These are phyloP conservation scores for Acanthurus leucopareius DNA, from an alignment of 2,797 vertebrate species.

Conservation along the genomic window DNA sequence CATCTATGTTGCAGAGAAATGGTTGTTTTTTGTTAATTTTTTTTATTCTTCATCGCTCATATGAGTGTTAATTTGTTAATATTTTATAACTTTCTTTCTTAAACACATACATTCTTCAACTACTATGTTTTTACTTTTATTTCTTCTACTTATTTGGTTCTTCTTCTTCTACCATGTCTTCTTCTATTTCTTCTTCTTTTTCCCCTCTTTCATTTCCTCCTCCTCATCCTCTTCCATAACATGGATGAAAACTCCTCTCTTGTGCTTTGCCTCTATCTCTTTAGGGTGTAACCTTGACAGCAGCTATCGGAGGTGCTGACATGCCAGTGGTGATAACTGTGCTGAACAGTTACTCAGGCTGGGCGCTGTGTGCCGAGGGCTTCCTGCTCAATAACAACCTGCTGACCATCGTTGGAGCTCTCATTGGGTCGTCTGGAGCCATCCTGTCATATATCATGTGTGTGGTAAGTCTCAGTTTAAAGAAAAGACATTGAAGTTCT, in stretches of 20 bases:
- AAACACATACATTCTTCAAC: no score
- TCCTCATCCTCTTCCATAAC: no score
- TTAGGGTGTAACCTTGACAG: conserved; percentile 86
- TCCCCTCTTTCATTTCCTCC: no score
- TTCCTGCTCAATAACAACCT: conserved; percentile 87
- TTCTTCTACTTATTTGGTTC: no score
- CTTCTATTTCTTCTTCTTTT: no score
- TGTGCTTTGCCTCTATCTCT: conserved; percentile 14
- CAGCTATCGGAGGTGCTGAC: conserved; percentile 89
- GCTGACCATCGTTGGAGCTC: conserved; percentile 83
- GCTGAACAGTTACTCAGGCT: conserved; percentile 88
- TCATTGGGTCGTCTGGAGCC: conserved; percentile 85
- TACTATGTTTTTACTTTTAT: no score
- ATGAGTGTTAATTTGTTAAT: background rate
- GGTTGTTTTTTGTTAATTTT: background rate
- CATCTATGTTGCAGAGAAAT: background rate
- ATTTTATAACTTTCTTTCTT: no score
- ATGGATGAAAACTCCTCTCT: background rate
- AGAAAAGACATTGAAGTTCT: background rate
- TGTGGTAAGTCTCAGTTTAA: conserved; percentile 75
- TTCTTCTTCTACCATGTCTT: no score
- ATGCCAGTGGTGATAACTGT: conserved; percentile 89
- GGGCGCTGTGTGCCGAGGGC: conserved; percentile 88
- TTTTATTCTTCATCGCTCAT: no score
- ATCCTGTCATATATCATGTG: conserved; percentile 87